A percentile compares a stretch with the other conserved stretches of the same genome.
Evolutionary conservation across 1,140 invertebrate genomes (phyloP).

Genomic region (Drosophila rhopaloa): DNA sequence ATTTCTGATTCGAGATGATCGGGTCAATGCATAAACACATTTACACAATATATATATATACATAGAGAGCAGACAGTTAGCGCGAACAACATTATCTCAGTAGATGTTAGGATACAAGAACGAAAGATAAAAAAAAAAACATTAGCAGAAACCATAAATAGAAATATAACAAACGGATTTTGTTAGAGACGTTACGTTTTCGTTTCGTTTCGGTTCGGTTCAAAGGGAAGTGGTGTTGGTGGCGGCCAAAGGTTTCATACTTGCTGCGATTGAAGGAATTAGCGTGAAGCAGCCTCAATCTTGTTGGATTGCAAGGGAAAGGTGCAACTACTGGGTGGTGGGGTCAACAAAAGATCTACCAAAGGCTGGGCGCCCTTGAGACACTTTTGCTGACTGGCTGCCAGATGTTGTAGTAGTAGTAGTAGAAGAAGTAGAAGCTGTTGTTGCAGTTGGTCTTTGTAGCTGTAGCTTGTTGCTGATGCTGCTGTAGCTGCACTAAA

Average conservation of each 20-base stretch:
- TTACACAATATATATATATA: constrained; percentile 11
- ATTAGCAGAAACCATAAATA: constrained; percentile 47
- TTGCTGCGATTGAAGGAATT: constrained; percentile 50
- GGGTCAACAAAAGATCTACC: constrained; percentile 10
- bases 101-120: constrained; percentile 37
- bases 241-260: constrained; percentile 44
- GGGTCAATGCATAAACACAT: constrained; percentile 23
- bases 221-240: constrained; percentile 5
- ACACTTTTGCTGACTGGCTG: constrained; percentile 17
- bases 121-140: constrained; percentile 23
- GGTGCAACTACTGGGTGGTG: constrained; percentile 32
- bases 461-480: constrained; percentile 41
- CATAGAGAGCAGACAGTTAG: constrained; percentile 38
- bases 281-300: constrained; percentile 46
- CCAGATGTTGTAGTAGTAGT: constrained; percentile 15
- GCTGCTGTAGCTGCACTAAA: constrained; percentile 54
- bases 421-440: constrained; percentile 24
- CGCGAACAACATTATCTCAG: constrained; percentile 44
- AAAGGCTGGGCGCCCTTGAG: background rate
- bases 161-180: constrained; percentile 30
- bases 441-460: constrained; percentile 32
- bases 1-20: constrained; percentile 16
- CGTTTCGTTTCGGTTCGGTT: constrained; percentile 5
- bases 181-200: constrained; percentile 27
- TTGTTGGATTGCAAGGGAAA: constrained; percentile 33